Evolutionary conservation across 2,797 vertebrate genomes (phyloP).

Genomic region (Salmo trutta): DNA sequence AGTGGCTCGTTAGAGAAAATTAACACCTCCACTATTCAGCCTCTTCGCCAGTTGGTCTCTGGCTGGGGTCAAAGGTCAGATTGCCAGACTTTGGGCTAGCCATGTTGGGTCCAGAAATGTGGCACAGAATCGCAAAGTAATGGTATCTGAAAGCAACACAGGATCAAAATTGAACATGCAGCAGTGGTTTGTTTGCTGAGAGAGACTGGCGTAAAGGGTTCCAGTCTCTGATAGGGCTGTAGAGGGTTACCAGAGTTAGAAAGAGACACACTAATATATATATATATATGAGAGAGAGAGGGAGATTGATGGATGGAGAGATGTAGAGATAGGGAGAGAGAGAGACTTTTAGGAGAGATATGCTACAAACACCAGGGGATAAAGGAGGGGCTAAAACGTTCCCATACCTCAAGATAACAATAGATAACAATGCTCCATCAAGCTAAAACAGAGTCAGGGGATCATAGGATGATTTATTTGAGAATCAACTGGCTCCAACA

Average conservation of each 20-base stretch:
- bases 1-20: conserved; percentile 39
- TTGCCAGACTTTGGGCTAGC: conserved; percentile 31
- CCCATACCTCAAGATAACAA: not conserved
- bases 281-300: not conserved
- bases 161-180: conserved; percentile 1
- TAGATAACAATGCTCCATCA: not conserved
- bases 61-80: conserved; percentile 19
- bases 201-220: not conserved
- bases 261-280: not conserved
- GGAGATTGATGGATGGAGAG: not conserved
- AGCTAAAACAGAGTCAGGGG: not conserved
- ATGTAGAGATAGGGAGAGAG: not conserved
- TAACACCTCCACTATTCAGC: conserved; percentile 43
- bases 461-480: not conserved
- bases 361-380: not conserved
- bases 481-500: not conserved
- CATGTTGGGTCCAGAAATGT: conserved; percentile 11
- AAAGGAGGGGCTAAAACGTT: not conserved
- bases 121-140: conserved; percentile 23
- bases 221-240: not conserved
- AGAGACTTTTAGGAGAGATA: not conserved
- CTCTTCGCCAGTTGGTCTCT: conserved; percentile 20
- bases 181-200: not conserved
- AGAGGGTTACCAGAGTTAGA: not conserved
- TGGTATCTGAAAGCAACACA: conserved; percentile 20